Percentiles rank a stretch among this genome's conserved stretches.
Conservation (phyloP, 1,140 invertebrate species). For the Drosophila lini region DNA sequence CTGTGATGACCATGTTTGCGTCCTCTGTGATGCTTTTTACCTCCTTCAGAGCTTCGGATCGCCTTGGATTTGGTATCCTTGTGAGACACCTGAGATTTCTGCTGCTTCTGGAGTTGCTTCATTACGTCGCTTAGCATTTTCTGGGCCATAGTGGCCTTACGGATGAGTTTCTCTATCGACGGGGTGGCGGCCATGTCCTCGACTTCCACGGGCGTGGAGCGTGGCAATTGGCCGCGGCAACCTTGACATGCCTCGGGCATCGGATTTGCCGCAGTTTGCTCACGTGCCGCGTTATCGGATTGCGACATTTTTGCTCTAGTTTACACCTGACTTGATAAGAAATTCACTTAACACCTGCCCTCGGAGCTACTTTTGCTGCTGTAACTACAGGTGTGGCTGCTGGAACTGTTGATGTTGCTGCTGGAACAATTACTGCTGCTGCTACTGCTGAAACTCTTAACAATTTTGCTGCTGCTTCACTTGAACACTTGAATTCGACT, state of each 20-base stretch:
- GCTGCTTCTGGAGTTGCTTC: conserved; percentile 36
- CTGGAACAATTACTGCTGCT: neutral
- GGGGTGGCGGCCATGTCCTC: conserved; percentile 56
- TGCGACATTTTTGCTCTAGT: conserved; percentile 60
- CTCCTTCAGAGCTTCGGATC: conserved; percentile 11
- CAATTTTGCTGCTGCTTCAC: conserved; percentile 26
- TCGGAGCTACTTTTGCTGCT: neutral
- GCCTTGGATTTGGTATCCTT: conserved; percentile 16
- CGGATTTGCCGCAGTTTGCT: conserved; percentile 17
- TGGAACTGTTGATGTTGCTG: neutral
- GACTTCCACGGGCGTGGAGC: conserved; percentile 43
- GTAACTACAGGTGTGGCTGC: conserved; percentile 8
- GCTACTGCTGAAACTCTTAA: conserved; percentile 5
- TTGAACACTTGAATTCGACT: conserved; percentile 27
- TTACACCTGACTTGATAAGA: conserved; percentile 42
- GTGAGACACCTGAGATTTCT: conserved; percentile 12
- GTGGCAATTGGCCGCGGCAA: conserved; percentile 53
- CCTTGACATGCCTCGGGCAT: conserved; percentile 50
- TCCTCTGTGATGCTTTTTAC: conserved; percentile 22
- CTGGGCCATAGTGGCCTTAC: conserved; percentile 56
- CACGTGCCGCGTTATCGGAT: conserved; percentile 32
- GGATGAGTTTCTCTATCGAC: conserved; percentile 45
- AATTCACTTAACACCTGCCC: conserved; percentile 38
- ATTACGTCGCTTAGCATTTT: conserved; percentile 57
- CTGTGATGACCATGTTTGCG: conserved; percentile 21